These are phyloP conservation scores for Mastomys natalensis DNA, from an alignment of 2,113 vertebrate species.

Conservation along the genomic window DNA sequence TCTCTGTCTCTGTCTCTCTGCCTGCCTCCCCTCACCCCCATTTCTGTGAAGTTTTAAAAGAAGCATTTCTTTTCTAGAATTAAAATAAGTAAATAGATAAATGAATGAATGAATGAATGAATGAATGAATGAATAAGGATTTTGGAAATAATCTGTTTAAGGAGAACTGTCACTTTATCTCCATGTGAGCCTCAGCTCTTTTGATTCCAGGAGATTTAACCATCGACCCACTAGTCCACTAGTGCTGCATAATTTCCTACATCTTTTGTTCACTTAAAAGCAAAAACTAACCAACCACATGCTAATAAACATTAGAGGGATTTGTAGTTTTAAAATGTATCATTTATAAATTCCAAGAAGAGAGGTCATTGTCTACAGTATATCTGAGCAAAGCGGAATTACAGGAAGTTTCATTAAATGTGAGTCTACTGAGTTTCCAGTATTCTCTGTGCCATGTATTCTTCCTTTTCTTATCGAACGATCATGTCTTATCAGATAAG, in stretches of 20 bases:
- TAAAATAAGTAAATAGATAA: too few species aligned
- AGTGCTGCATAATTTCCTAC: neutral
- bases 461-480: neutral
- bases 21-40: neutral
- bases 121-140: too few species aligned
- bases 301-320: neutral
- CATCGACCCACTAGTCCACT: too few species aligned
- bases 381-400: neutral
- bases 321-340: neutral
- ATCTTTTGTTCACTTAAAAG: neutral
- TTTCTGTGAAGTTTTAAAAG: neutral
- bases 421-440: neutral
- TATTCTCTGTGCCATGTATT: neutral
- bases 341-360: neutral
- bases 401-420: neutral
- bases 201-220: neutral
- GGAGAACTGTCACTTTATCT: conserved; percentile 4
- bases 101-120: too few species aligned
- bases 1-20: neutral
- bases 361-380: neutral
- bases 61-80: neutral
- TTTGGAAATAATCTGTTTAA: neutral
- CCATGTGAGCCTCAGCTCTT: neutral
- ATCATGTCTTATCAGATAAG: conserved; percentile 14
- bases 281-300: neutral